These are phyloP conservation scores for Danio tinwini DNA, from an alignment of 2,797 vertebrate genomes.

Conservation along the genomic window DNA sequence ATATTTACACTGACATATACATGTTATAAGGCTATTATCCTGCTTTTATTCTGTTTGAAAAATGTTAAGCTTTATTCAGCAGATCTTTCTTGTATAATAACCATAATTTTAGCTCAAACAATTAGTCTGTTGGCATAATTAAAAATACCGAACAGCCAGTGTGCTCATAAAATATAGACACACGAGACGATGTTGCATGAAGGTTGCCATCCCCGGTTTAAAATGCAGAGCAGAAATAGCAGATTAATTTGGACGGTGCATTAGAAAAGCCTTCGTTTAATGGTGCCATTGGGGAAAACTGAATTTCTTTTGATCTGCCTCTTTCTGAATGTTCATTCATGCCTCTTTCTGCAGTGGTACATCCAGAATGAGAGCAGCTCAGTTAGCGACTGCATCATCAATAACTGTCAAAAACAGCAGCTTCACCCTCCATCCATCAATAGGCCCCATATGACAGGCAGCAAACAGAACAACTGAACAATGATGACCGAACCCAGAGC, in stretches of 20 bases:
- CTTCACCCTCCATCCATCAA: conserved; percentile 42
- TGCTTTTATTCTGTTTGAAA: too few species aligned
- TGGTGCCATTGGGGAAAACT: conserved; percentile 31
- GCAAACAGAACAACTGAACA: conserved; percentile 36
- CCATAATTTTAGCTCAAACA: background rate
- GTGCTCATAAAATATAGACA: conserved; percentile 20
- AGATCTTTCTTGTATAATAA: background rate
- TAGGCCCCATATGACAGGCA: conserved; percentile 22
- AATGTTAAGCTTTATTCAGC: background rate
- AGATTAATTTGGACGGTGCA: conserved; percentile 36
- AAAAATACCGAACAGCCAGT: conserved; percentile 21
- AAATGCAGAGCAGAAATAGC: conserved; percentile 26
- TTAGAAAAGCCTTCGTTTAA: conserved; percentile 36
- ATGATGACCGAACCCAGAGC: conserved; percentile 30
- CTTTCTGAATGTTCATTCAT: conserved; percentile 33
- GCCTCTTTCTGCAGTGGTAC: conserved; percentile 2
- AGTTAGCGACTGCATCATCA: conserved; percentile 31
- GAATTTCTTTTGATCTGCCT: conserved; percentile 38
- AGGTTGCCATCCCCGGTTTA: conserved; percentile 8
- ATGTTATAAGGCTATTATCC: too few species aligned
- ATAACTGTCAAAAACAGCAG: conserved; percentile 47
- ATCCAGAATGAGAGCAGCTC: conserved; percentile 26
- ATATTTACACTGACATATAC: too few species aligned
- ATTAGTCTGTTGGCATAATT: background rate
- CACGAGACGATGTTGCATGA: conserved; percentile 5